phyloP scores from a whole-genome alignment of 1,140 invertebrate genomes.

The Drosophila cardini region DNA sequence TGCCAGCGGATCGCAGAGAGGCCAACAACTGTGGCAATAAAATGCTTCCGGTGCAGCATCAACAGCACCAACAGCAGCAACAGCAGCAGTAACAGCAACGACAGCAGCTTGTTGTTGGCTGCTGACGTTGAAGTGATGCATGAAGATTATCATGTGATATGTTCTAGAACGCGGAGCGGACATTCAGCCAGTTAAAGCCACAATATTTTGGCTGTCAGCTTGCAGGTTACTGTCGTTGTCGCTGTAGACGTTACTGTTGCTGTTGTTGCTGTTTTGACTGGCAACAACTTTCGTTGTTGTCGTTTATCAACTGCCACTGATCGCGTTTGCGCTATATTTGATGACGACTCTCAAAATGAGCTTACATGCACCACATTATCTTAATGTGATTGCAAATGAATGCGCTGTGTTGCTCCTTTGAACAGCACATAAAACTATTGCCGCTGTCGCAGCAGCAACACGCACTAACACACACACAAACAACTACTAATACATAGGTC shows the following conservation, averaged over 20 bases:
- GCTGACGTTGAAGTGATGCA: conserved; percentile 78
- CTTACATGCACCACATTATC: conserved; percentile 77
- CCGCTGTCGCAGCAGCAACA: conserved; percentile 2
- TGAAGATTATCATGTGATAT: conserved; percentile 83
- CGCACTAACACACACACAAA: conserved; percentile 12
- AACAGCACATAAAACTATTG: conserved; percentile 26
- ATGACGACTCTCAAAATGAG: conserved; percentile 63
- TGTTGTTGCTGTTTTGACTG: conserved; percentile 36
- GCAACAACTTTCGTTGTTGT: conserved; percentile 51
- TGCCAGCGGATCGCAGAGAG: conserved; percentile 71
- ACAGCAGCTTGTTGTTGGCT: conserved; percentile 46
- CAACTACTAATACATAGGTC: neutral
- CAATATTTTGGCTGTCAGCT: conserved; percentile 73
- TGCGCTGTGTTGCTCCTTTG: conserved; percentile 46
- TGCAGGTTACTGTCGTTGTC: conserved; percentile 34
- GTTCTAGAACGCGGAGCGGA: conserved; percentile 62
- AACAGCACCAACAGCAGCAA: conserved; percentile 23
- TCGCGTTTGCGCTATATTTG: conserved; percentile 72
- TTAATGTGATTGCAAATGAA: conserved; percentile 82
- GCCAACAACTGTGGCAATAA: conserved; percentile 68
- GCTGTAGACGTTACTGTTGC: conserved; percentile 13
- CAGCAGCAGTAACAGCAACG: conserved; percentile 20
- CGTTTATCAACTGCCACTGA: conserved; percentile 75
- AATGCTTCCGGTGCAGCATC: conserved; percentile 76
- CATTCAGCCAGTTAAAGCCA: conserved; percentile 28